Evolutionary conservation across 2,797 vertebrate species (phyloP), one percentile per base, ranked within the genome.

Genomic region (Hipposideros larvatus): DNA sequence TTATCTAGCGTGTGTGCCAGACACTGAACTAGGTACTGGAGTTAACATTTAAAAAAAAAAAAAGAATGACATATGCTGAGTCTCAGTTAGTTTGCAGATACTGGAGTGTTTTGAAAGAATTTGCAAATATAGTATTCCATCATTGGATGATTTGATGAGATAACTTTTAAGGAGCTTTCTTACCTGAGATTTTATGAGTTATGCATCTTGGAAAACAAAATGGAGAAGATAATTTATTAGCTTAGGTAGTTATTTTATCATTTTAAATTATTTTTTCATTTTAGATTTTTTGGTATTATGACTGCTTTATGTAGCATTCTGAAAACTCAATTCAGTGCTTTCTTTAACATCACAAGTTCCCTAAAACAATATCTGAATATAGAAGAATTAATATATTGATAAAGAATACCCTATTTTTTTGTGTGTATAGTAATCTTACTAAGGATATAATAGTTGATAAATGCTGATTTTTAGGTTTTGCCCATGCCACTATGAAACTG

Each of bases 261-360:
- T 51, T 63, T 90, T 84, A 77, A 92, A 71, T 80, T 19, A 34
- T 28, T 84, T 65, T 85, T 84, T n/a, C 43, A 13, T 73, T 87
- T 91, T 73, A 93, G 7, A 78, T 70, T 71, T 94, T 97, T 93
- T 66, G 78, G 79, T 90, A 87, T 22, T 85, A 1, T 87, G 53
- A 73, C 28, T 94, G 18, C n/a, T 88, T 82, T 80, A 55, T 53
- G 19, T 73, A 82, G 41, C 85, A 85, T 77, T 96, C 37, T 71
- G 70, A 94, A 89, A 86, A 31, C 63, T 84, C 61, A 66, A 24
- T 68, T 84, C 61, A 71, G 8, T 91, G 31, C 28, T 92, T 80
- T 34, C 84, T 87, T 91, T 92, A 89, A 53, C 14, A 55, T 53
- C 21, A 63, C 24, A 87, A 28, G n/a, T 55, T 10, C n/a, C 11